Conservation (phyloP, 2,888 invertebrate species). For the Cryptocheilus praepositus region DNA sequence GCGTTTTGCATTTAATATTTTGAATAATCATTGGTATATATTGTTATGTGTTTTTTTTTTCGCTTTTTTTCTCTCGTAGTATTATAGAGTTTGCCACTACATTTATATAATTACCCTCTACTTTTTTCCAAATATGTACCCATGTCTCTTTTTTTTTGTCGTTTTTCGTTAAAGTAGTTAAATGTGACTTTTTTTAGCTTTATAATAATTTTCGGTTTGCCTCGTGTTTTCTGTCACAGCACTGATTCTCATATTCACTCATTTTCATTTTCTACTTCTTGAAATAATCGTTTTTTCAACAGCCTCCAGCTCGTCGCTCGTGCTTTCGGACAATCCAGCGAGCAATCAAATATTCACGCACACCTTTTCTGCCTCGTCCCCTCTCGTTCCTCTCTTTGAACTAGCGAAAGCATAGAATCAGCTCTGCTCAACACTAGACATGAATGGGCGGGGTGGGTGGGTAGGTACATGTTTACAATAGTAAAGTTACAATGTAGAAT, state of each 20-base stretch:
- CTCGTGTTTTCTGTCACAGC: slow-evolving; percentile 65
- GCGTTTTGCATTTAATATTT: slow-evolving; percentile 66
- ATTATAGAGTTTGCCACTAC: slow-evolving; percentile 68
- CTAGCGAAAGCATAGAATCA: slow-evolving; percentile 65
- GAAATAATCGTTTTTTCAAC: slow-evolving; percentile 23
- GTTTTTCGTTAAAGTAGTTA: slow-evolving; percentile 48
- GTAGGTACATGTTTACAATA: slow-evolving; percentile 59
- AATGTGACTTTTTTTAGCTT: slow-evolving; percentile 49
- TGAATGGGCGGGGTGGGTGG: slow-evolving; percentile 45
- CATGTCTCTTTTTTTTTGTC: slow-evolving; percentile 24
- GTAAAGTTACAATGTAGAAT: slow-evolving; percentile 63
- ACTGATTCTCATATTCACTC: slow-evolving; percentile 62
- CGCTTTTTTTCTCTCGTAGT: slow-evolving; percentile 56
- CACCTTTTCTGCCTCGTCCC: slow-evolving; percentile 6
- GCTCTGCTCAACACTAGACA: slow-evolving; percentile 69
- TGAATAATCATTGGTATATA: slow-evolving; percentile 68
- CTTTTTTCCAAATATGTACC: slow-evolving; percentile 70
- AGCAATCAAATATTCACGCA: slow-evolving; percentile 17
- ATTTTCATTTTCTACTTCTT: neutral
- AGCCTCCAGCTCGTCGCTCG: neutral
- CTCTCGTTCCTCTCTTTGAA: slow-evolving; percentile 27
- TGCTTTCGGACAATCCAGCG: slow-evolving; percentile 2
- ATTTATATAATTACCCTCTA: slow-evolving; percentile 66
- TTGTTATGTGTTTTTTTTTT: slow-evolving; percentile 32
- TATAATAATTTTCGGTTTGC: slow-evolving; percentile 53